A percentile compares a stretch with the other conserved stretches of the same genome.
Conservation (phyloP, 2,797 vertebrate genomes). For the Sylvilagus floridanus region DNA sequence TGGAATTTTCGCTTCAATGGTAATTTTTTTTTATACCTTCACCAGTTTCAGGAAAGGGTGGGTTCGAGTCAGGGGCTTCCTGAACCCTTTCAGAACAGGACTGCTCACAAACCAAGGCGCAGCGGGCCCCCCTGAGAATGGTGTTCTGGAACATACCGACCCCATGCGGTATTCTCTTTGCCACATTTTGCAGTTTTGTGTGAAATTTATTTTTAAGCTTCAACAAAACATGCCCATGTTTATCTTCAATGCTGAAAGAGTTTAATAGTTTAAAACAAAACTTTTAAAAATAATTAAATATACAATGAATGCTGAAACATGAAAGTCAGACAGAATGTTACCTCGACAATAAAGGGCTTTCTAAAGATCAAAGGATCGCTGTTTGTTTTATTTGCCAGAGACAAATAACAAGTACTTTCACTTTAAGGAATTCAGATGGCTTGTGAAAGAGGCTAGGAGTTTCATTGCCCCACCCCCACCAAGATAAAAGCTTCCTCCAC, state of each 20-base stretch:
- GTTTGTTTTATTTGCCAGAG: conserved; percentile 89
- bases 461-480: conserved; percentile 64
- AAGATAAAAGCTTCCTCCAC: conserved; percentile 82
- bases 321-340: conserved; percentile 87
- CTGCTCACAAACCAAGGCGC: conserved; percentile 85
- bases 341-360: conserved; percentile 88
- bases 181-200: conserved; percentile 88
- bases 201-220: conserved; percentile 91
- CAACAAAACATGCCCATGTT: conserved; percentile 89
- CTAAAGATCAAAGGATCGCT: conserved; percentile 88
- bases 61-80: conserved; percentile 90
- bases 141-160: conserved; percentile 91
- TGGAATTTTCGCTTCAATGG: conserved; percentile 70
- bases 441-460: conserved; percentile 82
- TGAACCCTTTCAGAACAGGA: conserved; percentile 88
- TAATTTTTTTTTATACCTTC: conserved; percentile 86
- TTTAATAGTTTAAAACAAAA: conserved; percentile 89
- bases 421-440: conserved; percentile 86
- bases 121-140: conserved; percentile 88
- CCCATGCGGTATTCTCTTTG: conserved; percentile 89
- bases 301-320: conserved; percentile 90
- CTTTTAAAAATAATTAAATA: conserved; percentile 90
- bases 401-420: conserved; percentile 90
- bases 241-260: conserved; percentile 88
- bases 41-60: conserved; percentile 91